phyloP scores from a whole-genome alignment of 2,888 invertebrate genomes.

The Cephus sareptanus region DNA sequence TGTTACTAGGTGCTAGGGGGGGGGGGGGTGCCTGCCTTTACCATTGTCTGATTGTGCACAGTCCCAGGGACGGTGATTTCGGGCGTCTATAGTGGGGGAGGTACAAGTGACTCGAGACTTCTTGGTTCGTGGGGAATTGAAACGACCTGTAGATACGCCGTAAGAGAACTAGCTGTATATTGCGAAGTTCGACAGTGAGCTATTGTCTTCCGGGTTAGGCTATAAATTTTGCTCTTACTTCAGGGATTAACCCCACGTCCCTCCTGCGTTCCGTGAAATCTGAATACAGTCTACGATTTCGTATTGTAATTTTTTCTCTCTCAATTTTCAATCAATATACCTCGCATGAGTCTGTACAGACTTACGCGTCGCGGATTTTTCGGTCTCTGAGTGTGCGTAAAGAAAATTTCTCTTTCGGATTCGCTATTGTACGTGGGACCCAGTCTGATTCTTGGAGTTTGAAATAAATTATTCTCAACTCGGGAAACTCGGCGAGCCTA shows the following conservation, averaged over 20 bases:
- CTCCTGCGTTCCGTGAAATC: not conserved
- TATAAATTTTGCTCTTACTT: not conserved
- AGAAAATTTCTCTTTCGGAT: not conserved
- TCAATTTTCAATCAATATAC: not conserved
- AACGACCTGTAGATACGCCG: not conserved
- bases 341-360: not conserved
- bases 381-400: not conserved
- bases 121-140: not conserved
- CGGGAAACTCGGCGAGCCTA: conserved; percentile 5
- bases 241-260: not conserved
- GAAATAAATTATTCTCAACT: not conserved
- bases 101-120: not conserved
- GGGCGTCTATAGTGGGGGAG: not conserved
- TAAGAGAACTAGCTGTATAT: not conserved
- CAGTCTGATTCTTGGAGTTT: not conserved
- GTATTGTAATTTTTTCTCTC: not conserved
- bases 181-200: not conserved
- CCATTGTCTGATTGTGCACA: not conserved
- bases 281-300: not conserved
- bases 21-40: not conserved
- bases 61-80: not conserved
- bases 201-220: not conserved
- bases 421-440: not conserved
- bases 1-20: not conserved
- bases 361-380: not conserved